Evolutionary conservation across 2,797 vertebrate species (phyloP), one percentile per base, ranked within the genome.

Genomic region (Hypotaenidia okinawae): DNA sequence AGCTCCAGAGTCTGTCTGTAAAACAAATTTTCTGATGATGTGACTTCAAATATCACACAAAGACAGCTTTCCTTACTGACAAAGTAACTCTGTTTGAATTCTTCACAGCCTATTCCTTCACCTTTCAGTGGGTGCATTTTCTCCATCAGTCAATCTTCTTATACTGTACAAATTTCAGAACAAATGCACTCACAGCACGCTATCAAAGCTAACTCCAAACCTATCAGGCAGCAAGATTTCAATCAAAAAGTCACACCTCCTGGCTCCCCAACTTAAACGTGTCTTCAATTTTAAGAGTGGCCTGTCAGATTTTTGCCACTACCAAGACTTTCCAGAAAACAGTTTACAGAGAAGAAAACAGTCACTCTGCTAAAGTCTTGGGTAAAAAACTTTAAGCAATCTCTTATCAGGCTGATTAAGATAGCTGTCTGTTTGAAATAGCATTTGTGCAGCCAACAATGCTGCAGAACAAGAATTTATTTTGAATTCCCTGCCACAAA

Each of bases 1-100:
- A 80, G 97, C 95, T 95, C 97, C 97, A 79, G 98, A 92, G 15
- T 99, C 99, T 66, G 98, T 98, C 99, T 99, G 93, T 68, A 97
- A 97, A 96, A 95, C 55, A 96, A 94, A 84, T 64, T 68, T 5
- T 52, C 58, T 95, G 47, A 54, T 79, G 72, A 86, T 87, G 61
- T 73, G 64, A 91, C 52, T 95, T 93, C 37, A 80, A 78, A 49
- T 2, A 90, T 27, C 75, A 90, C 1, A 62, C 24, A 91, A 88
- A 83, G 28, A 54, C 49, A 67, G 27, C 54, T 11, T 4, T 73
- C 43, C 66, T 58, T 33, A 61, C 14, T 37, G n/a, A 85, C 8
- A 78, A 80, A 86, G 61, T 21, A 73, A 82, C 6, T 7, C 16
- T 21, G 39, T 27, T 84, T 86, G 13, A 47, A 81, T 35, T 70